Conservation (phyloP, 1,140 invertebrate genomes). For the Pogonognathellus flavescens region DNA sequence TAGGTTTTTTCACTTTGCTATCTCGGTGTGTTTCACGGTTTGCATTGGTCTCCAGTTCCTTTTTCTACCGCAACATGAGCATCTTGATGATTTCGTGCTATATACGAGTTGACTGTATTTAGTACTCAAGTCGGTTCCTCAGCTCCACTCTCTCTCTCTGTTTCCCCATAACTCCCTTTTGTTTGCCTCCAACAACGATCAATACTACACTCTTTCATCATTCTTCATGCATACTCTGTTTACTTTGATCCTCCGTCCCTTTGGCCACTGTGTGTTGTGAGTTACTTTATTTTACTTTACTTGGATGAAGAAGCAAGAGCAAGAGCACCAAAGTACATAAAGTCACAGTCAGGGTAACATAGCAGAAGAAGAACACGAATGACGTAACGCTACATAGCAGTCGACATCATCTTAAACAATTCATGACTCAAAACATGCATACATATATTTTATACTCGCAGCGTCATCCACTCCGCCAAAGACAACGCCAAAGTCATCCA, state of each 20-base stretch:
- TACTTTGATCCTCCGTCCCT: constrained; percentile 54
- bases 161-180: constrained; percentile 42
- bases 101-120: constrained; percentile 20
- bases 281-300: constrained; percentile 26
- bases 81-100: constrained; percentile 1
- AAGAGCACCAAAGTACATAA: constrained; percentile 1
- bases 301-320: constrained; percentile 12
- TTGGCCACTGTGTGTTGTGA: constrained; percentile 15
- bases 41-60: constrained; percentile 12
- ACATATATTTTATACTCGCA: not conserved
- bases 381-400: constrained; percentile 8
- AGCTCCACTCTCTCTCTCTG: not conserved
- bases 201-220: constrained; percentile 58
- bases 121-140: constrained; percentile 37
- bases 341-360: not conserved
- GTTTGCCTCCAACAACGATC: constrained; percentile 56
- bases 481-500: too few species aligned
- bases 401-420: constrained; percentile 26
- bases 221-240: constrained; percentile 56
- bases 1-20: constrained; percentile 35
- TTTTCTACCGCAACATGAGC: not conserved
- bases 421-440: constrained; percentile 2
- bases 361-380: not conserved
- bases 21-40: not conserved
- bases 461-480: too few species aligned